Evolutionary conservation across 1,140 invertebrate genomes (phyloP), one percentile per base, ranked within the genome.

Genomic region (Agraylea sexmaculata): DNA sequence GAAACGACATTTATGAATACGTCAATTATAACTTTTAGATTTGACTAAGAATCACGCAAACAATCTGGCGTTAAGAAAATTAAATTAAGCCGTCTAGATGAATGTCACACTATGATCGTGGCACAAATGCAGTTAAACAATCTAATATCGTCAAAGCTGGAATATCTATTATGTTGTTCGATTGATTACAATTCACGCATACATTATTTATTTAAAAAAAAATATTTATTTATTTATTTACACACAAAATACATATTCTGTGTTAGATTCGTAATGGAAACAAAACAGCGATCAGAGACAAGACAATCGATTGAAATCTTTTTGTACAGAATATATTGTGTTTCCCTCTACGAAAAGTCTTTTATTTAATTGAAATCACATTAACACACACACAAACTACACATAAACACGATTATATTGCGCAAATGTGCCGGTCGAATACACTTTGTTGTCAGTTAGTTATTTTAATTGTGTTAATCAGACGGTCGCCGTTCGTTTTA

Each of bases 251-350:
- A 22, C 10, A 36, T 36, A 36, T 36, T 23, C 12, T 7, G 25
- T 36, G 34, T 36, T 36, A 23, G 17, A 20, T 23, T 22, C 25
- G n/a, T n/a, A n/a, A n/a, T n/a, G n/a, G n/a, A n/a, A n/a, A n/a
- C n/a, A n/a, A 53, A 51, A 54, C 37, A 53, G 56, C 54, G 55
- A 58, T 57, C 47, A 47, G 56, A 55, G 58, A 59, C 60, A 62
- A 62, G 62, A 63, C 60, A 61, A 55, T 48, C 47, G 7, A 35
- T 19, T 53, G 35, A 53, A 47, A 53, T 60, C 58, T 59, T 58
- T 61, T 58, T 59, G 38, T 36, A 30, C 29, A 16, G 29, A 13
- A 11, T 30, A 13, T 30, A 4, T 30, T n/a, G 12, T 30, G 16
- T 30, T 30, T 30, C 29, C 16, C 16, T 30, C 11, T n/a, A 12